A percentile compares a stretch with the other conserved stretches of the same genome.
Conservation (phyloP, 1,140 invertebrate genomes). For the Oreohelix idahoensis region DNA sequence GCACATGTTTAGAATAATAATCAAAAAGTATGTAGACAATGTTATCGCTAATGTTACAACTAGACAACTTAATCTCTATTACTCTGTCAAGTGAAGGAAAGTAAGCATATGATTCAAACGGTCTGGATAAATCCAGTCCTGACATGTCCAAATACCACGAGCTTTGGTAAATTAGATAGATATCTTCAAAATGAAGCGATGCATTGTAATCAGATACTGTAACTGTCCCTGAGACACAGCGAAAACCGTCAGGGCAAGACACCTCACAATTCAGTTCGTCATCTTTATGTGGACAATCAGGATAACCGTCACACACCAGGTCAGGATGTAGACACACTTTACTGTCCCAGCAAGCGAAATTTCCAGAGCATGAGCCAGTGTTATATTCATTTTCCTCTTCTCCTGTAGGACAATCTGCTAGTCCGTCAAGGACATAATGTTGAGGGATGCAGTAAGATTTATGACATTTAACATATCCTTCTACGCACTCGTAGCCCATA, state of each 20-base stretch:
- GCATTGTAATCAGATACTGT: background rate
- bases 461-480: constrained; percentile 11
- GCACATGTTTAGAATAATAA: too few species aligned
- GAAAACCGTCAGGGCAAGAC: background rate
- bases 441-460: constrained; percentile 8
- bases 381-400: background rate
- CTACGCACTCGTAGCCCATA: background rate
- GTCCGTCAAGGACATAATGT: background rate
- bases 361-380: background rate
- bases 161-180: too few species aligned
- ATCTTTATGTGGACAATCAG: constrained; percentile 1
- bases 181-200: too few species aligned
- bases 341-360: background rate
- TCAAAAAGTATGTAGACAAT: too few species aligned
- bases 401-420: background rate
- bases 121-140: too few species aligned
- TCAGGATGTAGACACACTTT: background rate
- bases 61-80: too few species aligned
- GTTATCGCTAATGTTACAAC: too few species aligned
- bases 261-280: background rate
- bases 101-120: too few species aligned
- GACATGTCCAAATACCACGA: too few species aligned
- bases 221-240: background rate
- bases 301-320: constrained; percentile 16
- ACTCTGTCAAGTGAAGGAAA: too few species aligned